Evolutionary conservation across 2,113 vertebrate species (phyloP).

Genomic region (Phoxinus phoxinus): DNA sequence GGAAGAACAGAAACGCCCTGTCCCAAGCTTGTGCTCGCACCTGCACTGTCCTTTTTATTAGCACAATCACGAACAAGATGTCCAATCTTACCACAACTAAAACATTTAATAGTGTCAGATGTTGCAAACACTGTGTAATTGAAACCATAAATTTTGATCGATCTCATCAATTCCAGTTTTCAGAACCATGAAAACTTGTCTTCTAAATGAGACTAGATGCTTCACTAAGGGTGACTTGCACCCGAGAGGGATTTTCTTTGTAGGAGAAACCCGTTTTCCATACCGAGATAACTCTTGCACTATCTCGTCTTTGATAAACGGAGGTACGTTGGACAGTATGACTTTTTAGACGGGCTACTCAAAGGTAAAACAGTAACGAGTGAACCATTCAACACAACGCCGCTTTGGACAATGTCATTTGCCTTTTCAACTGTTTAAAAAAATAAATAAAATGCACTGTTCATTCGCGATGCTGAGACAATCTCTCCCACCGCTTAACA

Average conservation of each 20-base stretch:
- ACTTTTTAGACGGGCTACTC: no score
- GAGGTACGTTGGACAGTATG: neutral
- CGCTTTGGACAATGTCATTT: no score
- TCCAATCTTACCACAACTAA: neutral
- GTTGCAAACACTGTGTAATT: neutral
- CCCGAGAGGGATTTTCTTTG: neutral
- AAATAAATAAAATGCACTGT: no score
- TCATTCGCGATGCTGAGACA: no score
- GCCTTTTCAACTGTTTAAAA: no score
- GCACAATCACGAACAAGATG: neutral
- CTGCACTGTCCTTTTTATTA: neutral
- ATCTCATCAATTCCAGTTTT: neutral
- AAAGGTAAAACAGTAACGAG: no score
- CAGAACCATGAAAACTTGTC: conserved; percentile 5
- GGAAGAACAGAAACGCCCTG: neutral
- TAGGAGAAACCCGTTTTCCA: neutral
- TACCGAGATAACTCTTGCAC: neutral
- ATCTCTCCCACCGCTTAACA: no score
- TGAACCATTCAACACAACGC: no score
- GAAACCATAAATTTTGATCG: neutral
- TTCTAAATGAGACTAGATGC: neutral
- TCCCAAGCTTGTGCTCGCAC: neutral
- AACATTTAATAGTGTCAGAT: neutral
- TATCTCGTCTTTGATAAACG: neutral
- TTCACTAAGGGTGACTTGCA: neutral